Evolutionary conservation across 2,113 vertebrate species (phyloP).

Genomic region (Phyllostomus discolor): DNA sequence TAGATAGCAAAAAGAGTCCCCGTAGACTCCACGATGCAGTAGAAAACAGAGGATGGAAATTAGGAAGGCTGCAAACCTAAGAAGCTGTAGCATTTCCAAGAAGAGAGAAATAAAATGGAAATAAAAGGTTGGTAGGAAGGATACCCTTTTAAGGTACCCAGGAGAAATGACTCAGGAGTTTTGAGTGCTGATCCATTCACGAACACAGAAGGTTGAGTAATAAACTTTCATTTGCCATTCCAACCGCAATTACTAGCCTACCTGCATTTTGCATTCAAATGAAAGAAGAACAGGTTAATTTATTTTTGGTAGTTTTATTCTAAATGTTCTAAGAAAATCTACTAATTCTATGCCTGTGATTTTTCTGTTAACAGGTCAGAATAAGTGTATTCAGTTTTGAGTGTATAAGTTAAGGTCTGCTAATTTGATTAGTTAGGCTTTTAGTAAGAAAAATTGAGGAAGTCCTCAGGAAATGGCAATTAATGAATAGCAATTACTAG

Average conservation of each 20-base stretch:
- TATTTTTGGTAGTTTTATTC: not conserved
- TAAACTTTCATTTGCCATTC: not conserved
- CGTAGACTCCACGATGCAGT: not conserved
- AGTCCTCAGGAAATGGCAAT: not conserved
- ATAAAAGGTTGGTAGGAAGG: not conserved
- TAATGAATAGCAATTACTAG: not conserved
- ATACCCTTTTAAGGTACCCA: not conserved
- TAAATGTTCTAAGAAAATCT: not conserved
- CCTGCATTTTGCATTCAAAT: not conserved
- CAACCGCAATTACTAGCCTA: not conserved
- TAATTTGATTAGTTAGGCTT: not conserved
- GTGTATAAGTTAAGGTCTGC: not conserved
- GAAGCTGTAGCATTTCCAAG: not conserved
- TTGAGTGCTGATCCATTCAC: not conserved
- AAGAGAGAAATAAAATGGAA: not conserved
- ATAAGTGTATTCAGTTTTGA: not conserved
- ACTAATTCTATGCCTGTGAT: not conserved
- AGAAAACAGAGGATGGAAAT: not conserved
- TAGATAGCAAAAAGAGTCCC: not conserved
- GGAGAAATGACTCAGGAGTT: slow-evolving; percentile 40
- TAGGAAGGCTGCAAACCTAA: not conserved
- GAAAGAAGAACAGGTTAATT: not conserved
- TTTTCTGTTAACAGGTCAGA: not conserved
- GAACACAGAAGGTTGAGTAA: not conserved
- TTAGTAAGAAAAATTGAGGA: not conserved